These are phyloP conservation scores for Caenorhabditis latens DNA, from an alignment of 1,140 invertebrate genomes.

Conservation along the genomic window DNA sequence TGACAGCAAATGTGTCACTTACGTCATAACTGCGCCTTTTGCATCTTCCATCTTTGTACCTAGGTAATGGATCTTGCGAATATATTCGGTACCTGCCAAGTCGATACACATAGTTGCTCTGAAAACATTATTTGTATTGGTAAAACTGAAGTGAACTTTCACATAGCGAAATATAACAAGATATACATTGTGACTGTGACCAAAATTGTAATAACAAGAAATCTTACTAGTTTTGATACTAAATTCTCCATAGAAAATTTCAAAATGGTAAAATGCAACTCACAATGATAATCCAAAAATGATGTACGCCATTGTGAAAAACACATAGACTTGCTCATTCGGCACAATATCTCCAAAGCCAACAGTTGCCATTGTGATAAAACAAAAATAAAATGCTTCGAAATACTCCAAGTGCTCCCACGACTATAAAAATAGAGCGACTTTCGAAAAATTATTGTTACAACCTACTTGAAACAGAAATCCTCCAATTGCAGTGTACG, in stretches of 20 bases:
- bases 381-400: slow-evolving; percentile 78
- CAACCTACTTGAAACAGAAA: slow-evolving; percentile 44
- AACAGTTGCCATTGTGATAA: slow-evolving; percentile 78
- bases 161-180: no score
- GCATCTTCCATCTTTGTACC: slow-evolving; percentile 78
- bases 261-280: neutral
- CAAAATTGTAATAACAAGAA: no score
- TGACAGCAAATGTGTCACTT: no score
- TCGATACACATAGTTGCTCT: slow-evolving; percentile 78
- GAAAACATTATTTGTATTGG: slow-evolving; percentile 29
- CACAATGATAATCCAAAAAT: slow-evolving; percentile 77
- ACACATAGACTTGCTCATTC: slow-evolving; percentile 76
- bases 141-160: no score
- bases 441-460: neutral
- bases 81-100: slow-evolving; percentile 76
- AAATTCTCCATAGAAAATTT: neutral
- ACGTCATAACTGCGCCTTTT: slow-evolving; percentile 75
- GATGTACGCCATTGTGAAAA: slow-evolving; percentile 77
- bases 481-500: slow-evolving; percentile 76
- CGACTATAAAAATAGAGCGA: slow-evolving; percentile 69
- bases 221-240: no score
- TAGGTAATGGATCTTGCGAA: slow-evolving; percentile 76
- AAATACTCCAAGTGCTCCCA: slow-evolving; percentile 77
- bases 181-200: no score
- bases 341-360: slow-evolving; percentile 77